Evolutionary conservation across 2,888 invertebrate species (phyloP).

Genomic region (Acanthacorydalis orientalis): DNA sequence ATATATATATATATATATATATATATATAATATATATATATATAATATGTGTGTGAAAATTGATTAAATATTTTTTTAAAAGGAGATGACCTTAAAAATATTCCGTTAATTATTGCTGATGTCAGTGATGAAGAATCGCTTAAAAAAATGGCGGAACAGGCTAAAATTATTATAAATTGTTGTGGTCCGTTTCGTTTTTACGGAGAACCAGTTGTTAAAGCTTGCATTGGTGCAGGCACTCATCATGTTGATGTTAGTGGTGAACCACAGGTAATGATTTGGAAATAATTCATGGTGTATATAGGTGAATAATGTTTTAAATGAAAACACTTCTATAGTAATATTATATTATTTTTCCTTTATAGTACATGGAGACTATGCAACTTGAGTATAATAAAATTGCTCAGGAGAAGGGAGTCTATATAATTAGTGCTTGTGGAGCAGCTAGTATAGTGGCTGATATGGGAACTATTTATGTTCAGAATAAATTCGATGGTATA

Average conservation of each 20-base stretch:
- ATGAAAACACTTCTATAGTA: too few species aligned
- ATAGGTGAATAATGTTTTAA: too few species aligned
- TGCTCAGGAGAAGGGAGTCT: slow-evolving; percentile 67
- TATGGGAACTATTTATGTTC: slow-evolving; percentile 63
- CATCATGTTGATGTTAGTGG: slow-evolving; percentile 89
- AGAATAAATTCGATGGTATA: slow-evolving; percentile 57
- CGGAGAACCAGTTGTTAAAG: slow-evolving; percentile 80
- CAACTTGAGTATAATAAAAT: slow-evolving; percentile 60
- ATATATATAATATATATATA: too few species aligned
- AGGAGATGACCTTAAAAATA: slow-evolving; percentile 41
- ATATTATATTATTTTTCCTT: slow-evolving; percentile 8
- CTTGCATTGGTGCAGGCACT: slow-evolving; percentile 58
- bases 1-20: slow-evolving; percentile 1
- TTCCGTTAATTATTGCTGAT: slow-evolving; percentile 63
- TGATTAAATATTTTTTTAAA: slow-evolving; percentile 10
- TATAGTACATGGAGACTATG: slow-evolving; percentile 68
- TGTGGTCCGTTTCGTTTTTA: slow-evolving; percentile 80
- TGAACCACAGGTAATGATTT: slow-evolving; percentile 53
- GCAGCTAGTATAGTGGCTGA: slow-evolving; percentile 87
- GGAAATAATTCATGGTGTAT: neutral
- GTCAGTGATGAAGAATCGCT: slow-evolving; percentile 56
- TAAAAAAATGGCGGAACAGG: slow-evolving; percentile 59
- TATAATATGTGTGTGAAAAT: too few species aligned
- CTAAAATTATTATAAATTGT: slow-evolving; percentile 74
- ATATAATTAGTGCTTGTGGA: slow-evolving; percentile 81